Evolutionary conservation across 2,113 vertebrate species (phyloP).

Genomic region (Melanerpes aurifrons): DNA sequence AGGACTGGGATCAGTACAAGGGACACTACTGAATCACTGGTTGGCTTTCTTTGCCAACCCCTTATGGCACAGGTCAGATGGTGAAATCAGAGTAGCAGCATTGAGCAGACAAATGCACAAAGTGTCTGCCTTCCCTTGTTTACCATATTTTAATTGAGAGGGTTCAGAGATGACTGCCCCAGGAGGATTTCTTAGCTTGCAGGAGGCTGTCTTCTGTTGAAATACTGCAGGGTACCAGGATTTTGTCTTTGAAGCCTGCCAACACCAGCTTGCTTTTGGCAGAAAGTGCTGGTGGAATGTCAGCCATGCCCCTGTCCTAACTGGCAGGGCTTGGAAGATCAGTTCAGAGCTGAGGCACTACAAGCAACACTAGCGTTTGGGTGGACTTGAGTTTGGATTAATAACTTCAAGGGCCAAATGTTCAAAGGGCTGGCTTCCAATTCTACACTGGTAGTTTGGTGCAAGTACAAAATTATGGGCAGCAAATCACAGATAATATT

Average conservation of each 20-base stretch:
- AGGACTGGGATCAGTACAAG: background rate
- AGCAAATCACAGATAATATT: conserved; percentile 49
- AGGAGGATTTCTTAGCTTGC: background rate
- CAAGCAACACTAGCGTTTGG: background rate
- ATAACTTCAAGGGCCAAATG: conserved; percentile 19
- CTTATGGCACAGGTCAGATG: accelerated
- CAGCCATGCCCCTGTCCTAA: background rate
- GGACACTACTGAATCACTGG: accelerated
- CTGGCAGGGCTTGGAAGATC: background rate
- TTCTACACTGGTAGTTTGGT: background rate
- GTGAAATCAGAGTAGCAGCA: background rate
- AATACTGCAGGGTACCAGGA: background rate
- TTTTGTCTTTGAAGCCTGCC: background rate
- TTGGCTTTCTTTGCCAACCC: background rate
- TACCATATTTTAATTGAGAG: background rate
- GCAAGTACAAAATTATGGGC: conserved; percentile 16
- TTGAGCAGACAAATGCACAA: background rate
- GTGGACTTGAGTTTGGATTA: background rate
- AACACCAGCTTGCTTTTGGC: background rate
- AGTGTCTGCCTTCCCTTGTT: background rate
- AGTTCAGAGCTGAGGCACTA: background rate
- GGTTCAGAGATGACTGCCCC: background rate
- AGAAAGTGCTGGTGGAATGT: background rate
- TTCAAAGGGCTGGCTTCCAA: conserved; percentile 42
- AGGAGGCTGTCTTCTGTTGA: background rate